Evolutionary conservation across 2,888 invertebrate species (phyloP), one percentile per base, ranked within the genome.

Genomic region (Pristionchus entomophagus): DNA sequence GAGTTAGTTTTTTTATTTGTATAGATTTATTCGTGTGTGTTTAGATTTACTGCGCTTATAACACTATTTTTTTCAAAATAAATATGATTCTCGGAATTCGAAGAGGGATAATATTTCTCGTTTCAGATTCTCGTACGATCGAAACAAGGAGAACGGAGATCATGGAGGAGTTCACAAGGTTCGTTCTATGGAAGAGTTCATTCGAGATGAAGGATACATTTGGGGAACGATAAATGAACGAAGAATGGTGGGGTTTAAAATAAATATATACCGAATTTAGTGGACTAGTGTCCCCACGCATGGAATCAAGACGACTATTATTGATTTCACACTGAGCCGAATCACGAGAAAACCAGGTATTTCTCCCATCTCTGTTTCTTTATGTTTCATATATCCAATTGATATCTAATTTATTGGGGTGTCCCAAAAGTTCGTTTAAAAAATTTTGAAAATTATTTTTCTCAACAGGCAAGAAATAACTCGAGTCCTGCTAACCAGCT

Each of bases 121-220:
- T 35, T 65, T 65, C 65, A 65, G 65, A 65, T 65, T 65, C 65
- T 35, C 32, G 2, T 65, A 35, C 65, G 65, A 65, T 65, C 32
- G 4, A 14, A 14, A 14, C 3, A 8, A 65, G 32, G 35, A 65
- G 32, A 65, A 59, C 3, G 59, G 59, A 26, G 10, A 4, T 59
- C 59, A 17, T 17, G 35, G 32, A 19, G 65, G 65, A 65, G 19
- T 19, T n/a, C 65, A 65, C 35, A 65, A 65, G 17, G 65, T 65
- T 35, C 2, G 65, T 32, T 62, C 6, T n/a, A n/a, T n/a, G n/a
- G n/a, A n/a, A n/a, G n/a, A n/a, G n/a, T n/a, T n/a, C n/a, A n/a
- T n/a, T n/a, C n/a, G n/a, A n/a, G n/a, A n/a, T n/a, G n/a, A n/a
- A n/a, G n/a, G n/a, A n/a, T n/a, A n/a, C n/a, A n/a, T 59, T 59